phyloP scores from a whole-genome alignment of 2,797 vertebrate species.

The Selene dorsalis region DNA sequence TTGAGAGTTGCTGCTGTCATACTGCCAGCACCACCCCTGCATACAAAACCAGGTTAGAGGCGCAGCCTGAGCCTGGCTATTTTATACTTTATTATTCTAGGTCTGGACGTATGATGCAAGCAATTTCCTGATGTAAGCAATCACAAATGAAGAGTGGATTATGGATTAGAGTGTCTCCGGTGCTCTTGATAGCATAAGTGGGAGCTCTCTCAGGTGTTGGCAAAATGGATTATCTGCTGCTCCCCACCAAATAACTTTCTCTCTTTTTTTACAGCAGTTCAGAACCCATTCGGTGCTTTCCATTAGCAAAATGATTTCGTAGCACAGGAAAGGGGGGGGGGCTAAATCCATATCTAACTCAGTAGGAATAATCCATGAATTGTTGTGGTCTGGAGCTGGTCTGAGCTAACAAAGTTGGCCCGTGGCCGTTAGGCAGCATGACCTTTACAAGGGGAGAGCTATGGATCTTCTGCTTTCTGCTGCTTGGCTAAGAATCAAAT shows the following conservation, averaged over 20 bases:
- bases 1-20: constrained; percentile 50
- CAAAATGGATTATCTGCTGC: constrained; percentile 83
- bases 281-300: constrained; percentile 67
- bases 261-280: constrained; percentile 62
- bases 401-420: constrained; percentile 63
- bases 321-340: constrained; percentile 50
- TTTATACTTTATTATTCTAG: constrained; percentile 74
- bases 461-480: constrained; percentile 63
- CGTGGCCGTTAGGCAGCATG: constrained; percentile 45
- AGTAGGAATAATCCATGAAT: constrained; percentile 69
- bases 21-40: constrained; percentile 52
- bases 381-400: constrained; percentile 52
- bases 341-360: constrained; percentile 57
- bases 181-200: constrained; percentile 80
- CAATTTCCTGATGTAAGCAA: constrained; percentile 83
- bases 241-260: constrained; percentile 74
- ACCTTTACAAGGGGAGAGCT: constrained; percentile 66
- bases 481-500: constrained; percentile 50
- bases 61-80: constrained; percentile 50
- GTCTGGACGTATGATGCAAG: constrained; percentile 75
- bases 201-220: constrained; percentile 78
- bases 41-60: constrained; percentile 66
- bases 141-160: constrained; percentile 83
- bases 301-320: constrained; percentile 80
- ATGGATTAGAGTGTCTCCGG: constrained; percentile 79